Conservation (phyloP, 2,113 vertebrate species). For the Pionites leucogaster region DNA sequence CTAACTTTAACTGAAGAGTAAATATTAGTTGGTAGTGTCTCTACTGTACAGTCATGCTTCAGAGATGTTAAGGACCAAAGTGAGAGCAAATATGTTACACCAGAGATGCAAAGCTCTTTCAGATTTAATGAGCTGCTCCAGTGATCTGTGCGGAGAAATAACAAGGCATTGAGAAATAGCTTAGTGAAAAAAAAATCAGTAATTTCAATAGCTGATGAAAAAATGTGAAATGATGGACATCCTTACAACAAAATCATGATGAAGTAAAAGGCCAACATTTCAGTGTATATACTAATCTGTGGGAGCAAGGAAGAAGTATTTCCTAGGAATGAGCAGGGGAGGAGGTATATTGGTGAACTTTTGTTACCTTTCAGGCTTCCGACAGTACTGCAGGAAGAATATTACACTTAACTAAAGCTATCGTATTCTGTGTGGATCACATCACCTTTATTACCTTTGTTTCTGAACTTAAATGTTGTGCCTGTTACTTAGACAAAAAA, state of each 20-base stretch:
- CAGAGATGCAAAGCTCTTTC: background rate
- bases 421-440: background rate
- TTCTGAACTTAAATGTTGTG: background rate
- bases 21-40: background rate
- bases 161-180: background rate
- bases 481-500: background rate
- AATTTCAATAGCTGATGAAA: background rate
- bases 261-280: background rate
- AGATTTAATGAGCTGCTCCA: background rate
- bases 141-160: background rate
- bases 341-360: background rate
- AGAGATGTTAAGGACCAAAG: background rate
- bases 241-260: background rate
- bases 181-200: background rate
- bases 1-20: background rate
- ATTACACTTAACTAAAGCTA: background rate
- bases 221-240: background rate
- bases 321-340: accelerated
- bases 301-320: background rate
- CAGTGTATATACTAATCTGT: background rate
- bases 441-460: background rate
- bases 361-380: background rate
- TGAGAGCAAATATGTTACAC: background rate
- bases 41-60: background rate
- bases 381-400: background rate